A percentile compares a stretch with the other conserved stretches of the same genome.
Evolutionary conservation across 2,888 invertebrate genomes (phyloP).

Genomic region (Lasioglossum pauxillum): DNA sequence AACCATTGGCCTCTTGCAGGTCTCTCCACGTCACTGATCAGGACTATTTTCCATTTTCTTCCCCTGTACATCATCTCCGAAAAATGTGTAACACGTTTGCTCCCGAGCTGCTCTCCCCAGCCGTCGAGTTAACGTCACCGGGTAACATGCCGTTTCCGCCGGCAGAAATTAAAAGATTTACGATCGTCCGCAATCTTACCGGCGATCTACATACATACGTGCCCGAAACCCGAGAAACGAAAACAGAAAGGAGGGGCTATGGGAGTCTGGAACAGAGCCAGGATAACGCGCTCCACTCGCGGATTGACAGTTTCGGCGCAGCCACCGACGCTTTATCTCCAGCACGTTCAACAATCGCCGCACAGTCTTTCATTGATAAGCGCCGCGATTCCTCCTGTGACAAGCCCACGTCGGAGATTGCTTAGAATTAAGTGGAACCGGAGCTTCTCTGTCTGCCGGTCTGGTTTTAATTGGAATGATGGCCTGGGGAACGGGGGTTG

Average conservation of each 20-base stretch:
- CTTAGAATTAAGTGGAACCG: neutral
- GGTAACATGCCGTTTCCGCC: neutral
- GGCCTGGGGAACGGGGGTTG: neutral
- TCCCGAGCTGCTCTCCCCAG: neutral
- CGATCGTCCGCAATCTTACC: slow-evolving; percentile 44
- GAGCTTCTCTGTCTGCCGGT: neutral
- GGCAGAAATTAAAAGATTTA: slow-evolving; percentile 61
- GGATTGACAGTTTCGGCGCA: slow-evolving; percentile 55
- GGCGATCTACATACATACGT: slow-evolving; percentile 42
- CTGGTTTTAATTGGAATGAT: neutral
- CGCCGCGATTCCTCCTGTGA: neutral
- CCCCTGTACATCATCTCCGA: neutral
- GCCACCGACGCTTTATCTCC: slow-evolving; percentile 40
- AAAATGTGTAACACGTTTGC: neutral
- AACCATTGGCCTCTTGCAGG: no score
- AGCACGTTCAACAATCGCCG: neutral
- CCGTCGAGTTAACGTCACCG: slow-evolving; percentile 40
- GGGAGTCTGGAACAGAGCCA: slow-evolving; percentile 45
- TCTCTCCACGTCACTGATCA: no score
- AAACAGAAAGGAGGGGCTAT: slow-evolving; percentile 7
- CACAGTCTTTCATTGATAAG: slow-evolving; percentile 22
- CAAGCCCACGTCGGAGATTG: neutral
- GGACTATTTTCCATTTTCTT: no score
- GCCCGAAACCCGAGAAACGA: slow-evolving; percentile 23
- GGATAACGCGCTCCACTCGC: slow-evolving; percentile 30